Evolutionary conservation across 2,797 vertebrate genomes (phyloP), one percentile per base, ranked within the genome.

Genomic region (Phrynocephalus vlangalii): DNA sequence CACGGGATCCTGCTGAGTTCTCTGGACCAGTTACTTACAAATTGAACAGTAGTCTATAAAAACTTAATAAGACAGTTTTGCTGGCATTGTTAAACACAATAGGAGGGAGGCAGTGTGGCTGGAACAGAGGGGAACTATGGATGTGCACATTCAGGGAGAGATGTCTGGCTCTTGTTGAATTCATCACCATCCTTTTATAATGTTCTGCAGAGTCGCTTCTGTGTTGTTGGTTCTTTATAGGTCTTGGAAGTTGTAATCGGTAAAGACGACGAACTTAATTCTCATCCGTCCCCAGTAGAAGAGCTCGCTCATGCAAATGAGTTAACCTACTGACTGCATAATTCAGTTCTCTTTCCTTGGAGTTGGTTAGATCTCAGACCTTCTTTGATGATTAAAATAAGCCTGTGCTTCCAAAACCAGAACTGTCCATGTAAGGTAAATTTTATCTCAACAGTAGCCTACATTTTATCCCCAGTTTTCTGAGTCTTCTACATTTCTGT

Each of bases 261-360:
- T 26, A 44, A 90, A 87, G 38, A 68, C 2, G 38, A 56, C 50
- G 3, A 90, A 84, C 70, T 15, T 63, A 87, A 75, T 87, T 87
- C 33, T 7, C 73, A 1, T 56, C 77, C 33, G 16, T 80, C 56
- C 13, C 66, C 60, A 84, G 4, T 72, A 86, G 22, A 66, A 1
- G 81, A 63, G 5, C 8, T 80, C 38, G 60, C 90, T 82, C 89
- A 80, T 18, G 0, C 1, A 85, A 87, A 85, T 20, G 30, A 92
- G 79, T 1, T 79, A 92, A 90, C 3, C 5, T 33, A 81, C 0
- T 10, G 50, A 79, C 18, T 83, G 90, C 77, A 87, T 6, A 52
- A 38, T 63, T 52, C 28, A 86, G 0, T n/a, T 16, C 1, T 10
- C 84, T 63, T 79, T 88, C 5, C 82, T 87, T 30, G n/a, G 18